Evolutionary conservation across 92 coral and sea anemone species (phyloP).

Genomic region (Epizoanthus rinbou): DNA sequence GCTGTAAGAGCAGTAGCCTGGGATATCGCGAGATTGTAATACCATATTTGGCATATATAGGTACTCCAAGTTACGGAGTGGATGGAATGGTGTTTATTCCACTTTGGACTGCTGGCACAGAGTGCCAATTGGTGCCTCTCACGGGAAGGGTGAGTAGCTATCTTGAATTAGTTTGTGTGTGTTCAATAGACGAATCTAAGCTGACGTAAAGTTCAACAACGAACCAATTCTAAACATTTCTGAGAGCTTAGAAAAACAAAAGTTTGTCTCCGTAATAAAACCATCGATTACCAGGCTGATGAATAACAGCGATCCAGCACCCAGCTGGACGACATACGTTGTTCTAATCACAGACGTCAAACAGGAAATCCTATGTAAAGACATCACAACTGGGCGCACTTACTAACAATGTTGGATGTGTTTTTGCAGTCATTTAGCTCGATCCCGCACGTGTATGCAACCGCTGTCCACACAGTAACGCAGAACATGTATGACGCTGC

Average conservation of each 20-base stretch:
- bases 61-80: slow-evolving; percentile 50
- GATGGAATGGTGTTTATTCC: not conserved
- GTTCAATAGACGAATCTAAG: not conserved
- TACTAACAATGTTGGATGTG: not conserved
- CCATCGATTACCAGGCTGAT: no score
- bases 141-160: slow-evolving; percentile 55
- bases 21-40: slow-evolving; percentile 54
- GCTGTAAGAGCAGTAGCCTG: slow-evolving; percentile 46
- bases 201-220: no score
- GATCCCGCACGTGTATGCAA: slow-evolving; percentile 54
- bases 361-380: no score
- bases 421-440: slow-evolving; percentile 42
- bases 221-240: no score
- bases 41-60: slow-evolving; percentile 62
- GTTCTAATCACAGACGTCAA: no score
- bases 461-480: slow-evolving; percentile 47
- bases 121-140: slow-evolving; percentile 42
- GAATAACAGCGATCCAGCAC: no score
- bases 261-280: no score
- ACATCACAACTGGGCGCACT: no score
- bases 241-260: no score
- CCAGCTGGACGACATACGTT: no score
- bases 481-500: slow-evolving; percentile 60
- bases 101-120: slow-evolving; percentile 62
- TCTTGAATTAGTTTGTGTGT: no score